Evolutionary conservation across 2,113 vertebrate genomes (phyloP).

Genomic region (Xenotilapia longispinis): DNA sequence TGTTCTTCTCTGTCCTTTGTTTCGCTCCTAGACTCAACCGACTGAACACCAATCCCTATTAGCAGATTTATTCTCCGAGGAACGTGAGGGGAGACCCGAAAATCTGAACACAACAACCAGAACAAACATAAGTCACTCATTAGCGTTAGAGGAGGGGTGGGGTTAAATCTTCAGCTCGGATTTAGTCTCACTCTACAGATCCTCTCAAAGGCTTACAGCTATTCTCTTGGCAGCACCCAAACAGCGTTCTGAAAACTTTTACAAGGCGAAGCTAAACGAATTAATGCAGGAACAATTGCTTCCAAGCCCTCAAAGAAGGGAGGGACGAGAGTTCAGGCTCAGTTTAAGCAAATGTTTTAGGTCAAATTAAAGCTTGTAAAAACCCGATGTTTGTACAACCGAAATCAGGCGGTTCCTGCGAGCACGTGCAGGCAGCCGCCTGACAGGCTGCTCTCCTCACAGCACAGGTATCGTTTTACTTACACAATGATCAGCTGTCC

Average conservation of each 20-base stretch:
- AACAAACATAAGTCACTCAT: slow-evolving; percentile 45
- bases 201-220: slow-evolving; percentile 52
- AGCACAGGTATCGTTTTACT: slow-evolving; percentile 9
- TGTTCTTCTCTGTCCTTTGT: neutral
- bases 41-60: slow-evolving; percentile 50
- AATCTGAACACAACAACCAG: slow-evolving; percentile 33
- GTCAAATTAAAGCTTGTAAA: slow-evolving; percentile 4
- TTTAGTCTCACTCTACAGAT: slow-evolving; percentile 58
- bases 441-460: neutral
- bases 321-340: slow-evolving; percentile 5
- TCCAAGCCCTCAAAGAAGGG: slow-evolving; percentile 15
- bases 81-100: slow-evolving; percentile 3
- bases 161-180: slow-evolving; percentile 42
- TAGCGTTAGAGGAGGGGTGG: slow-evolving; percentile 35
- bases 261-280: slow-evolving; percentile 50
- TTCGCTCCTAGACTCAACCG: slow-evolving; percentile 12
- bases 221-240: slow-evolving; percentile 40
- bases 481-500: neutral
- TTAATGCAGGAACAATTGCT: slow-evolving; percentile 46
- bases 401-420: neutral
- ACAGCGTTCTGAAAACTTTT: slow-evolving; percentile 41
- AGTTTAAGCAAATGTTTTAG: slow-evolving; percentile 19
- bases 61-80: slow-evolving; percentile 41
- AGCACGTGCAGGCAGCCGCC: neutral
- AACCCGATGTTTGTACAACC: neutral